These are phyloP conservation scores for Luperina nickerlii DNA, from an alignment of 2,888 invertebrate species.

Conservation along the genomic window DNA sequence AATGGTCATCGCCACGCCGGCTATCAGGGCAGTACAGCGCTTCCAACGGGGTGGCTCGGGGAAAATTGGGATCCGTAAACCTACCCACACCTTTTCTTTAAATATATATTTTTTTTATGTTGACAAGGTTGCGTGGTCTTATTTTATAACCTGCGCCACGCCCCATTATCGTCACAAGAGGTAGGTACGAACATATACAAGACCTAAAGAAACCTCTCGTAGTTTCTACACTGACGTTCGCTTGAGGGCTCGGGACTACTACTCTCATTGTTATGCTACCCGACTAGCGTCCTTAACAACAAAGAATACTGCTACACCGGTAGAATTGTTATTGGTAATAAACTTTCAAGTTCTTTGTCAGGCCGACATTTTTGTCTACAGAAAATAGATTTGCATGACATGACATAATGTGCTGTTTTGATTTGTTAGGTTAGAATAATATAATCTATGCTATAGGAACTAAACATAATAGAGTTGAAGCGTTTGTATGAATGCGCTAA, in stretches of 20 bases:
- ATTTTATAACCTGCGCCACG: too few relatives aligned
- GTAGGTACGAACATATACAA: not conserved
- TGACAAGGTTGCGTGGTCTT: too few relatives aligned
- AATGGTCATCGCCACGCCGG: too few relatives aligned
- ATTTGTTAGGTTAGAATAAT: conserved; percentile 2
- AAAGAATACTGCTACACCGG: conserved; percentile 46
- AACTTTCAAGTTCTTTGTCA: conserved; percentile 37
- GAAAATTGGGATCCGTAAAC: too few relatives aligned
- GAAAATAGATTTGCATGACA: conserved; percentile 27
- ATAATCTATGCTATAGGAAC: not conserved
- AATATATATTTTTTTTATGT: too few relatives aligned
- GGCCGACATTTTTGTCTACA: conserved; percentile 17
- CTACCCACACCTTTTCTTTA: too few relatives aligned
- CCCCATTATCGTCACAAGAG: too few relatives aligned
- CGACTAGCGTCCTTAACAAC: conserved; percentile 39
- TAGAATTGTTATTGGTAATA: conserved; percentile 52
- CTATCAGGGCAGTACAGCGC: too few relatives aligned
- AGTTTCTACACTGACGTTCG: not conserved
- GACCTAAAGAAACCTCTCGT: conserved; percentile 1
- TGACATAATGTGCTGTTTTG: conserved; percentile 19
- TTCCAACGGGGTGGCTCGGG: too few relatives aligned
- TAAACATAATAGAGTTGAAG: not conserved
- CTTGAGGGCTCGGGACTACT: not conserved
- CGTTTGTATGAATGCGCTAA: not conserved
- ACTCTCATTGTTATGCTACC: conserved; percentile 51